These are phyloP conservation scores for Esperia sulphurella DNA, from an alignment of 2,888 invertebrate genomes.

Conservation along the genomic window DNA sequence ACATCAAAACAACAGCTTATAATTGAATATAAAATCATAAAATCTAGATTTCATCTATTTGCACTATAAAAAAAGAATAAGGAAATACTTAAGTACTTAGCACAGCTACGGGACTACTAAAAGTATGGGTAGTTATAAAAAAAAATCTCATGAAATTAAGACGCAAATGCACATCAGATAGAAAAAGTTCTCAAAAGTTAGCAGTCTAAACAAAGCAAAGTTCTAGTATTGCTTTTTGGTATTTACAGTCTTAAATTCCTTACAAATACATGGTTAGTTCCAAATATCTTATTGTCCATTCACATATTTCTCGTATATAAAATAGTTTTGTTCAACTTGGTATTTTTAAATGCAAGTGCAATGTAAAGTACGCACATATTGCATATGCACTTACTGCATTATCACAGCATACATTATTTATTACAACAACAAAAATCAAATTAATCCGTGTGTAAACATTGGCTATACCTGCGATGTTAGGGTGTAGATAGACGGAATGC, in stretches of 20 bases:
- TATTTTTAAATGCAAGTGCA: conserved; percentile 3
- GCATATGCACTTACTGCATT: conserved; percentile 15
- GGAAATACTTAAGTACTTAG: background rate
- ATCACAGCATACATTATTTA: conserved; percentile 28
- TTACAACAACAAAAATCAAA: background rate
- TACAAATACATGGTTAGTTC: conserved; percentile 24
- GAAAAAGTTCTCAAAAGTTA: conserved; percentile 2
- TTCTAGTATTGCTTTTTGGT: conserved; percentile 40
- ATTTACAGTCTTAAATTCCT: conserved; percentile 42
- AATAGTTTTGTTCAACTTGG: conserved; percentile 7
- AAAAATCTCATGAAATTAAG: background rate
- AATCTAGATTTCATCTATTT: too few species aligned
- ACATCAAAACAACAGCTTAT: too few species aligned
- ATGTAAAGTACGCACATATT: background rate
- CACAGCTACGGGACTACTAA: background rate
- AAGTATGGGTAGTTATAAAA: background rate
- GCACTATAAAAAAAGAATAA: background rate
- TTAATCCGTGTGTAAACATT: background rate
- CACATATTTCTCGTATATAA: conserved; percentile 8
- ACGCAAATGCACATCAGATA: background rate
- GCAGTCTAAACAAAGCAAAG: conserved; percentile 25
- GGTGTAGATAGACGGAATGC: too few species aligned
- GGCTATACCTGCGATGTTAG: too few species aligned
- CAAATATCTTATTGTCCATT: conserved; percentile 23
- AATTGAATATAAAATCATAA: too few species aligned